A percentile compares a stretch with the other conserved stretches of the same genome.
Conservation (phyloP, 2,888 invertebrate species). For the Plebejus anna region DNA sequence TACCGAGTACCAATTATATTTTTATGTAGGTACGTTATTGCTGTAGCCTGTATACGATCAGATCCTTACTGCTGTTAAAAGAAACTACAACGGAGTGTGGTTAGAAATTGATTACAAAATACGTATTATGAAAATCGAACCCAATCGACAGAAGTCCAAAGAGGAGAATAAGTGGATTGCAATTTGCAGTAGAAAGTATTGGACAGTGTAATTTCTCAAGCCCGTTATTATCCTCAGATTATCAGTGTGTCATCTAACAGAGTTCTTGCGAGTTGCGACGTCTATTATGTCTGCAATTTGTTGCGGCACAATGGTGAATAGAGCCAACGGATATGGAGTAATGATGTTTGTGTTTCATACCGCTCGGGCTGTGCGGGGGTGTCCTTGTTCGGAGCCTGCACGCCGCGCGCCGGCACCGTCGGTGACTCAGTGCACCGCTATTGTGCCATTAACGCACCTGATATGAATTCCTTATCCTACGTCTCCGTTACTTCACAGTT, state of each 20-base stretch:
- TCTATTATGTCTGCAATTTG: conserved; percentile 71
- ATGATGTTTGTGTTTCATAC: conserved; percentile 71
- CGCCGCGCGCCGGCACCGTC: conserved; percentile 38
- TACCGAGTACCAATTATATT: not conserved
- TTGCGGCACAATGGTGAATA: conserved; percentile 74
- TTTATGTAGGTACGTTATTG: too few relatives aligned
- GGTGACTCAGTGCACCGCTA: conserved; percentile 63
- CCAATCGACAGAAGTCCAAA: conserved; percentile 3
- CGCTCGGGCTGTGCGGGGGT: conserved; percentile 55
- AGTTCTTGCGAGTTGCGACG: conserved; percentile 70
- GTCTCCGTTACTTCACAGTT: not conserved
- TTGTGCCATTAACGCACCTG: conserved; percentile 58
- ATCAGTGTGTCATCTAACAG: conserved; percentile 65
- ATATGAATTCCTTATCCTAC: conserved; percentile 36
- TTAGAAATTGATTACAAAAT: not conserved
- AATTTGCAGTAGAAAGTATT: conserved; percentile 28
- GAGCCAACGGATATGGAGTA: conserved; percentile 73
- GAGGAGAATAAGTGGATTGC: conserved; percentile 21
- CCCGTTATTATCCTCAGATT: conserved; percentile 58
- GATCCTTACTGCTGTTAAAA: not conserved
- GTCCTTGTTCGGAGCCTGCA: conserved; percentile 68
- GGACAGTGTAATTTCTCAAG: conserved; percentile 36
- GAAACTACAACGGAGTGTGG: not conserved
- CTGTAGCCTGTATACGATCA: not conserved
- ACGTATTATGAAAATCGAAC: not conserved